Base-by-base conservation (phyloP, 2,113 vertebrate genomes). In the Psammodynastes pulverulentus region DNA sequence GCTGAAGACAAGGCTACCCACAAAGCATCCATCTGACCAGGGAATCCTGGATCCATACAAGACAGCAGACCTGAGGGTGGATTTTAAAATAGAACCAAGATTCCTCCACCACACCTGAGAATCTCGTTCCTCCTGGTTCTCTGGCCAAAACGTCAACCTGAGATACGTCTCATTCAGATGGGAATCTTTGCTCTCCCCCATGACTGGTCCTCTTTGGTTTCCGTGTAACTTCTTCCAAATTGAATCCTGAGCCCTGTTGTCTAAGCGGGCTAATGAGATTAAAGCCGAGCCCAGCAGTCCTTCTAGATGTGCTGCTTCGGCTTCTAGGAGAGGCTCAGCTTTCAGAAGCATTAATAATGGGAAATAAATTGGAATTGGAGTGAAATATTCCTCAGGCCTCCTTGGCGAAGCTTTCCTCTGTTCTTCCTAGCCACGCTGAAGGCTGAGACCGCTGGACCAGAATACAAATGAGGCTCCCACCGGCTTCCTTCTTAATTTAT, bases 341-440 rank as follows among this genome's bases (percentile, higher is more conserved):
- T 97, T 97, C 97, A 95, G 94, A 97, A 96, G 93, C 95, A 88
- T 97, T 97, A 98, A 98, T 97, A 97, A 97, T 97, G 96, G 96
- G 97, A 95, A 97, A 96, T 97, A 97, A 97, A 97, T 97, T 97
- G 97, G 95, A 97, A 95, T 95, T 46, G 5, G 93, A 96, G 96
- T 95, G 95, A 96, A 97, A 97, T 97, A 95, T 97, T 97, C 92
- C 72, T 13, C 94, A 88, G 95, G 94, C 93, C 23, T 96, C 97
- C 97, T 97, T 96, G n/a, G 92, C 97, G 96, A 97, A 95, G 96
- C 6, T 92, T 92, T 93, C 92, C 95, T 92, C 96, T 23, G 92
- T 19, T 5, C 94, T 95, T 95, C 94, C 96, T 93, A 95, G 94
- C 95, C 97, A 95, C 93, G 95, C 92, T 96, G 97, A 97, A 97